These are phyloP conservation scores for Chloropsis cyanopogon DNA, from an alignment of 2,113 vertebrate genomes.

Conservation along the genomic window DNA sequence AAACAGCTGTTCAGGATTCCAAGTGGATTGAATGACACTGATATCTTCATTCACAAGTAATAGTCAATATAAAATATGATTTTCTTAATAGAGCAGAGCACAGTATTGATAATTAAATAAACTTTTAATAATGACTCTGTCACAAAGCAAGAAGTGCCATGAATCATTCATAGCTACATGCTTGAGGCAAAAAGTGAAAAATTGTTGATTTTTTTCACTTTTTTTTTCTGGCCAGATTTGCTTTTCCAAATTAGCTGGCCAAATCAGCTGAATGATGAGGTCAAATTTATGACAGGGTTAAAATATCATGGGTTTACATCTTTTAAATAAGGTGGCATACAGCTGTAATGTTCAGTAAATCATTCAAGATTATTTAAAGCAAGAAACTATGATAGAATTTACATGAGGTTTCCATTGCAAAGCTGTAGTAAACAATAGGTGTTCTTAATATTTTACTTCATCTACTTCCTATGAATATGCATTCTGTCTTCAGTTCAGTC, in stretches of 20 bases:
- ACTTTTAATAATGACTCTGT: slow-evolving; percentile 72
- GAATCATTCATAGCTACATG: slow-evolving; percentile 68
- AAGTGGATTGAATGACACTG: slow-evolving; percentile 56
- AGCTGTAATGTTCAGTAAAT: neutral
- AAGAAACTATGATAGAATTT: neutral
- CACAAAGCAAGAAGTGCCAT: slow-evolving; percentile 53
- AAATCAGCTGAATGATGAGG: neutral
- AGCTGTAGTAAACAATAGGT: neutral
- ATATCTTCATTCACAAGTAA: slow-evolving; percentile 67
- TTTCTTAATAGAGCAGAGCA: slow-evolving; percentile 67
- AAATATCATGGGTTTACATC: neutral
- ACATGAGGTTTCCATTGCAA: neutral
- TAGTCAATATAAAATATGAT: slow-evolving; percentile 70
- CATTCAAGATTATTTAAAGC: neutral
- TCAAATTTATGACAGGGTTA: slow-evolving; percentile 4
- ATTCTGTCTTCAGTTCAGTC: neutral
- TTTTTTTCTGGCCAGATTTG: neutral
- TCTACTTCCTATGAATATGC: neutral
- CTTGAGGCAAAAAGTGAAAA: slow-evolving; percentile 66
- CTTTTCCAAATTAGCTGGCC: neutral
- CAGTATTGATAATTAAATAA: slow-evolving; percentile 75
- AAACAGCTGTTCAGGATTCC: slow-evolving; percentile 52
- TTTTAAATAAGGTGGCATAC: neutral
- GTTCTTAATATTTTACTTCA: neutral
- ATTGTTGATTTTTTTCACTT: neutral